A percentile compares a stretch with the other conserved stretches of the same genome.
phyloP scores from a whole-genome alignment of 2,113 vertebrate species.

The Sylvietta virens region DNA sequence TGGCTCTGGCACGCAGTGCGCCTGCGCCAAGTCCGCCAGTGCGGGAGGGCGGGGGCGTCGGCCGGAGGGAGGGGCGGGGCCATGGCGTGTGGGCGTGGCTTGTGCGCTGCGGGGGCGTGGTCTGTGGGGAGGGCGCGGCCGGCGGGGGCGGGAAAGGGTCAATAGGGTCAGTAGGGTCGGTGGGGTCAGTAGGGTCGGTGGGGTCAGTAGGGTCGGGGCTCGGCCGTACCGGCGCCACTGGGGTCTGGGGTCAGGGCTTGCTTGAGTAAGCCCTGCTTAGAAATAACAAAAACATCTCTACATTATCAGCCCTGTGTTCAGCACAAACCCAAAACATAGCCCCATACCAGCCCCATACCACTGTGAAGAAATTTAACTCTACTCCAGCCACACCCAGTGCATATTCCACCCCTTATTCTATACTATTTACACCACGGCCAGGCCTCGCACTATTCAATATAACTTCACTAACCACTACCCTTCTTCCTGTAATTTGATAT shows the following conservation, averaged over 20 bases:
- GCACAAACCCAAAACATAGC: background rate
- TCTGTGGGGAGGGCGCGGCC: accelerated
- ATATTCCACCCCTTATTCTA: background rate
- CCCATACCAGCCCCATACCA: too few species aligned
- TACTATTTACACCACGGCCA: background rate
- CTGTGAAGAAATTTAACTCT: background rate
- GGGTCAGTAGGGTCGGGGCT: background rate
- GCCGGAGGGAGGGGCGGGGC: background rate
- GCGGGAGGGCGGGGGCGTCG: accelerated
- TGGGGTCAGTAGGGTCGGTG: background rate
- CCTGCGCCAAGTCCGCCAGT: background rate
- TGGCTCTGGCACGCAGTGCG: background rate
- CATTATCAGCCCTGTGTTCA: too few species aligned
- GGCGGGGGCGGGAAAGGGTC: background rate
- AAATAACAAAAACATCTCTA: background rate
- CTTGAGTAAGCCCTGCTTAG: background rate
- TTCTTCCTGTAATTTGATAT: background rate
- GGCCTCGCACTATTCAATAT: background rate
- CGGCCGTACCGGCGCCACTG: accelerated
- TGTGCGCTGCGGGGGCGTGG: accelerated
- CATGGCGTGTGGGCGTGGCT: accelerated
- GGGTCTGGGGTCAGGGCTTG: too few species aligned
- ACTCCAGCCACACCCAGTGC: background rate
- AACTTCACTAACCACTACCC: background rate
- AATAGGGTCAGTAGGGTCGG: background rate